Evolutionary conservation across 2,797 vertebrate genomes (phyloP).

Genomic region (Dendrocincla tyrannina): DNA sequence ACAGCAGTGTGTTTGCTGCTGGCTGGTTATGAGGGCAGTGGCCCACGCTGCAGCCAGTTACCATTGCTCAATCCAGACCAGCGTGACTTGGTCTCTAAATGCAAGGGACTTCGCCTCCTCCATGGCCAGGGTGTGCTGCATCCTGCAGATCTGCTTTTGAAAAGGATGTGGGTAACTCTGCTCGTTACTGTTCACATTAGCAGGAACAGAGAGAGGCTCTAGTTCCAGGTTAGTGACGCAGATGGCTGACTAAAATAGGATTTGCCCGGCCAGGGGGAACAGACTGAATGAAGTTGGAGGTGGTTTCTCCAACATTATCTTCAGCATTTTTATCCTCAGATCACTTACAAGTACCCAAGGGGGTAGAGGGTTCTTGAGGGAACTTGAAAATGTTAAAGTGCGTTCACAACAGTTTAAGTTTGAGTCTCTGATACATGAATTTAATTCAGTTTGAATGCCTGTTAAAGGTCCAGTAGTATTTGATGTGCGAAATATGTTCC

Average conservation of each 20-base stretch:
- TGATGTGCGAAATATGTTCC: background rate
- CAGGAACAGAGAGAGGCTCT: constrained; percentile 15
- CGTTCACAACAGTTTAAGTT: background rate
- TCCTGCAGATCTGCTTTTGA: background rate
- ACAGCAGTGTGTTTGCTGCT: background rate
- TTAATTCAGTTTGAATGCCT: background rate
- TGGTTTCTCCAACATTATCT: background rate
- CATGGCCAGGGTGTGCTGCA: background rate
- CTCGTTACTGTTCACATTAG: background rate
- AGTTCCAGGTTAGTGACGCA: constrained; percentile 11
- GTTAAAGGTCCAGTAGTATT: background rate
- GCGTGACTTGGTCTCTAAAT: background rate
- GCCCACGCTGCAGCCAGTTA: background rate
- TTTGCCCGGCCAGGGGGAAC: background rate
- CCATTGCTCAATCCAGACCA: background rate
- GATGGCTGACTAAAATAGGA: constrained; percentile 42
- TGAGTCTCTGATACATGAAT: background rate
- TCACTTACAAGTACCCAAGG: background rate
- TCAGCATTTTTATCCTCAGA: background rate
- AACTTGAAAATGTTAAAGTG: background rate
- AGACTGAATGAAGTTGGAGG: background rate
- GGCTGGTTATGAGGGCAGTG: background rate
- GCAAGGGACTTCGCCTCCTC: background rate
- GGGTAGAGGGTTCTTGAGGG: background rate
- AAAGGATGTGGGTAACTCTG: background rate